Evolutionary conservation across 2,113 vertebrate species (phyloP).

Genomic region (Hiodon alosoides): DNA sequence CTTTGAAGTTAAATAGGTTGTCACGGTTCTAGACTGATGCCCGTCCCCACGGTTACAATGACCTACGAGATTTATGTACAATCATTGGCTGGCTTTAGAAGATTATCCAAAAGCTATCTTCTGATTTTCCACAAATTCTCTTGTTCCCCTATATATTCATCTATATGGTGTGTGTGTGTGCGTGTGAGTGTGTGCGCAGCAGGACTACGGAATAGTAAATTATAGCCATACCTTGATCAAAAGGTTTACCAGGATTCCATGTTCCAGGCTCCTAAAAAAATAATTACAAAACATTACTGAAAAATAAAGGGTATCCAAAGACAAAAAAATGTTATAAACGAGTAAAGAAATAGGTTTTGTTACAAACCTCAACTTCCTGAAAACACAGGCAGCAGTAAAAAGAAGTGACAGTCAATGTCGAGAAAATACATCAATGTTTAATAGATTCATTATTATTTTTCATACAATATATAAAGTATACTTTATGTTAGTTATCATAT

Average conservation of each 20-base stretch:
- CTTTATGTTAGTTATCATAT: too few relatives aligned
- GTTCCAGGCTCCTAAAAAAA: slow-evolving; percentile 67
- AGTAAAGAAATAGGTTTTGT: slow-evolving; percentile 31
- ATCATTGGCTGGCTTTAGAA: slow-evolving; percentile 60
- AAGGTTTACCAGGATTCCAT: slow-evolving; percentile 85
- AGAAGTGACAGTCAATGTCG: slow-evolving; percentile 46
- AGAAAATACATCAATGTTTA: not conserved
- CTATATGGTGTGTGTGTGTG: slow-evolving; percentile 9
- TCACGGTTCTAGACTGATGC: slow-evolving; percentile 7
- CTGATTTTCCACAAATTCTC: slow-evolving; percentile 55
- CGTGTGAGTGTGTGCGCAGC: slow-evolving; percentile 10
- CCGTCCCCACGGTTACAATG: slow-evolving; percentile 33
- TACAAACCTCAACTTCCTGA: slow-evolving; percentile 83
- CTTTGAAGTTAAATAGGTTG: slow-evolving; percentile 20
- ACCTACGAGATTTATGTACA: slow-evolving; percentile 67
- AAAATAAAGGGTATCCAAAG: not conserved
- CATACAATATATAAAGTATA: slow-evolving; percentile 38
- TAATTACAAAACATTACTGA: not conserved
- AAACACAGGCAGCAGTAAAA: slow-evolving; percentile 64
- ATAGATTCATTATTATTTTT: not conserved
- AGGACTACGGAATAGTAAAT: not conserved
- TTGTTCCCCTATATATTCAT: slow-evolving; percentile 44
- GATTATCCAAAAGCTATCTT: slow-evolving; percentile 62
- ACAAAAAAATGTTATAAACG: slow-evolving; percentile 25
- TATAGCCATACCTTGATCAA: slow-evolving; percentile 80